Base-by-base conservation (phyloP, 2,113 vertebrate genomes). In the Psephotus haematonotus region DNA sequence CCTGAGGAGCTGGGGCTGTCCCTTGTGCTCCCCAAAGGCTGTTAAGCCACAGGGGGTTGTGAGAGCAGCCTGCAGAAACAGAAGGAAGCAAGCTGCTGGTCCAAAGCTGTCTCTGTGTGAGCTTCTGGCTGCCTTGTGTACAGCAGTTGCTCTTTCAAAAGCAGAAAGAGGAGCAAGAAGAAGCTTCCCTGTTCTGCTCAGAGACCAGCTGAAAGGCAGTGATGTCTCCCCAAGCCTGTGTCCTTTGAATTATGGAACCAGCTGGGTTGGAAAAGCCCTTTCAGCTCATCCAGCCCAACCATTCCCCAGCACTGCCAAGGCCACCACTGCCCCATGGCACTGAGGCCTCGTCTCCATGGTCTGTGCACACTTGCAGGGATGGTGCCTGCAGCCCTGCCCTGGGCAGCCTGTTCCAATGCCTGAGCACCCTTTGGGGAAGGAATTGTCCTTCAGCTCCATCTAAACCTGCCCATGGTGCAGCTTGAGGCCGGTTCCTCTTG, bases 321-420 rank as follows among this genome's bases (percentile, higher is more conserved):
- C 33, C 33, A 59, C 57, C 57, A 7, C 20, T 59, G 8, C 6
- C 20, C 25, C 33, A n/a, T 16, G 57, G 57, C 57, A 59, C 3
- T 59, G 57, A 59, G 57, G 57, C 33, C 55, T n/a, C 9, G 0
- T 4, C 57, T 59, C 13, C 57, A 23, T 0, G 2, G 6, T 23
- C 20, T 59, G 57, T 59, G 55, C n/a, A 20, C 55, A 14, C 33
- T 57, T 59, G 33, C 55, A n/a, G 55, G 55, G 33, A 6, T 6
- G 4, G 55, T 59, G 55, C 3, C 33, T 59, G 20, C 55, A 57
- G 55, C 33, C 9, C 33, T 57, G 55, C 55, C 33, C 55, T n/a
- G 55, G 33, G 55, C 20, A 33, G 53, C 55, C 50, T 14, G 6
- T 59, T 59, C 33, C 55, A 59, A 23, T 23, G 55, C 55, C 55